Conservation (phyloP, 2,797 vertebrate genomes). For the Sardinella longiceps region DNA sequence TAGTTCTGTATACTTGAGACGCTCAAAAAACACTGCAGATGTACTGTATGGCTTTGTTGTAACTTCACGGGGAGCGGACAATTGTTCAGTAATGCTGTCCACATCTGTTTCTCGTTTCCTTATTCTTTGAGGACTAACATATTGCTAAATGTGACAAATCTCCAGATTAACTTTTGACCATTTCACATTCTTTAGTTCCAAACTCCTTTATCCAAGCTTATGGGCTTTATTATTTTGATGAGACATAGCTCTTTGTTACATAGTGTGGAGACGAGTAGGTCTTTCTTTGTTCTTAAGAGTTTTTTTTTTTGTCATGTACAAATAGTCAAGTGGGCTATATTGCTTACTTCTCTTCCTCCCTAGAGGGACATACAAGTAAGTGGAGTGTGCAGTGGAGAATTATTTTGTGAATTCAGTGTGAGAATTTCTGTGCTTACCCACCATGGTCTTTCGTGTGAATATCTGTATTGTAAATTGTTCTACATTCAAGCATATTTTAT, state of each 20-base stretch:
- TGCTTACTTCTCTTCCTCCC: no score
- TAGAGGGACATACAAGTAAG: no score
- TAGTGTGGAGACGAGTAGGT: not conserved
- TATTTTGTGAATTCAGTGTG: not conserved
- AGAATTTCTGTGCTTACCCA: not conserved
- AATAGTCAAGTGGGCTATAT: not conserved
- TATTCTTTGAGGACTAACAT: not conserved
- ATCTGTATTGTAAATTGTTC: not conserved
- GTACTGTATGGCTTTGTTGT: not conserved
- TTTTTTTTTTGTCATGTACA: not conserved
- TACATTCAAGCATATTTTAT: not conserved
- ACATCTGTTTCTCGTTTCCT: conserved; percentile 1
- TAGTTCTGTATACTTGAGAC: not conserved
- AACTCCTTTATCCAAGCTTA: not conserved
- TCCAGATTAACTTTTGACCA: not conserved
- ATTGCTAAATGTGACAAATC: not conserved
- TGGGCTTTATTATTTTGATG: not conserved
- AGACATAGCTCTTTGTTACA: not conserved
- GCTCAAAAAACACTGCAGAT: not conserved
- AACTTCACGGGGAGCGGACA: not conserved
- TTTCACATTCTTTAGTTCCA: not conserved
- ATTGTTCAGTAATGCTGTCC: conserved; percentile 1
- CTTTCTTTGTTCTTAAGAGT: not conserved
- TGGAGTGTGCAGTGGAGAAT: not conserved
- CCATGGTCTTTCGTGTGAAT: not conserved